Base-by-base conservation (phyloP, 2,888 invertebrate genomes). In the Scaptomyza flava region DNA sequence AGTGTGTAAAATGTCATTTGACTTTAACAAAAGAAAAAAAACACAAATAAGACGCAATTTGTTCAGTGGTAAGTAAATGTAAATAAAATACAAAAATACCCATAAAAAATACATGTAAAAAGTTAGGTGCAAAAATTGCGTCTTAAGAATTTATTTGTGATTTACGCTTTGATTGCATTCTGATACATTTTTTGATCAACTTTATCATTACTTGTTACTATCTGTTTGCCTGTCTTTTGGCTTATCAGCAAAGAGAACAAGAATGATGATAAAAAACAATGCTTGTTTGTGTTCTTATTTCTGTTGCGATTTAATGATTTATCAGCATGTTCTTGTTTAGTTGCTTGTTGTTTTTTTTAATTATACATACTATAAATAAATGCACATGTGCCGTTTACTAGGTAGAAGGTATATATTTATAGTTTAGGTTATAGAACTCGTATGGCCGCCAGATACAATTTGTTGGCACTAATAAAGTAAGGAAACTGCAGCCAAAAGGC, bases 391-490 rank as follows among this genome's bases (percentile, higher is more conserved):
- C 47, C 7, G n/a, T 31, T 20, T 47, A 45, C 6, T 6, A 12
- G 23, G 23, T 23, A 23, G 34, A 12, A 43, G n/a, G 2, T 20
- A 33, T 33, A 17, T 47, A 17, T 11, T 17, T 5, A 36, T 8
- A 20, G 33, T 12, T n/a, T n/a, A 9, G 34, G 34, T 48, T 48
- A 48, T n/a, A 50, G 34, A 31, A 30, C 47, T 20, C 34, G n/a
- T 23, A 47, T 38, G 56, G 68, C 51, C 46, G 62, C 60, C 58
- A 62, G 72, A 79, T 72, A 67, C 67, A 71, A 57, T 53, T 72
- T 61, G n/a, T n/a, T 33, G 34, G n/a, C 33, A 50, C 34, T 33
- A 4, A 6, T 11, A 14, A 17, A 31, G 47, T n/a, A 48, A n/a
- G 20, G 9, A 34, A 41, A 42, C 43, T 59, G 70, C 65, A 54